Conservation (phyloP, 2,888 invertebrate species). For the Mesorhabditis sp. region DNA sequence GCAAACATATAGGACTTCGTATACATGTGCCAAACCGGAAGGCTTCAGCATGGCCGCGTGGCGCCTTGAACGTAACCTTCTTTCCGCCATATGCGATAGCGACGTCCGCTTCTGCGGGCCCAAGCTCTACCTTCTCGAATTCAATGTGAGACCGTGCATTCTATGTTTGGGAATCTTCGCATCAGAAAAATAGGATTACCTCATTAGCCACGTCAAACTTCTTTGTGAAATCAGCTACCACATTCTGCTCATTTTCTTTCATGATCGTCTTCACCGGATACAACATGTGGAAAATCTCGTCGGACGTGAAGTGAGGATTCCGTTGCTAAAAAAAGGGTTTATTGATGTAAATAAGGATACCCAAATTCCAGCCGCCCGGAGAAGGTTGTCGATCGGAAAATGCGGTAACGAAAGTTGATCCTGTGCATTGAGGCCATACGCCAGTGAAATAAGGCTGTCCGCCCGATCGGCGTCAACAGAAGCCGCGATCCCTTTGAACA, state of each 20-base stretch:
- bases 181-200: not conserved
- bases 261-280: constrained; percentile 81
- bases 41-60: not conserved
- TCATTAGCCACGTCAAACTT: constrained; percentile 30
- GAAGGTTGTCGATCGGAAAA: constrained; percentile 72
- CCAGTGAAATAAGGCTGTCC: constrained; percentile 72
- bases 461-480: constrained; percentile 65
- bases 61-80: not conserved
- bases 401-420: constrained; percentile 71
- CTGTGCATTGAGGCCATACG: constrained; percentile 70
- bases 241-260: constrained; percentile 73
- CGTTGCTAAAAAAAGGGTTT: constrained; percentile 66
- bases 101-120: not conserved
- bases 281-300: constrained; percentile 72
- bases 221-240: constrained; percentile 64
- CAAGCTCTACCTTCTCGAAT: not conserved
- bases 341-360: constrained; percentile 17
- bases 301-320: constrained; percentile 69
- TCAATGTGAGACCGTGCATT: not conserved
- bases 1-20: not conserved
- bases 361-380: constrained; percentile 33
- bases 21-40: no score
- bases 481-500: constrained; percentile 61
- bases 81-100: not conserved
- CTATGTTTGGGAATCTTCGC: not conserved